Base-by-base conservation (phyloP, 2,797 vertebrate species). In the Tokudaia tokunoshimensis region DNA sequence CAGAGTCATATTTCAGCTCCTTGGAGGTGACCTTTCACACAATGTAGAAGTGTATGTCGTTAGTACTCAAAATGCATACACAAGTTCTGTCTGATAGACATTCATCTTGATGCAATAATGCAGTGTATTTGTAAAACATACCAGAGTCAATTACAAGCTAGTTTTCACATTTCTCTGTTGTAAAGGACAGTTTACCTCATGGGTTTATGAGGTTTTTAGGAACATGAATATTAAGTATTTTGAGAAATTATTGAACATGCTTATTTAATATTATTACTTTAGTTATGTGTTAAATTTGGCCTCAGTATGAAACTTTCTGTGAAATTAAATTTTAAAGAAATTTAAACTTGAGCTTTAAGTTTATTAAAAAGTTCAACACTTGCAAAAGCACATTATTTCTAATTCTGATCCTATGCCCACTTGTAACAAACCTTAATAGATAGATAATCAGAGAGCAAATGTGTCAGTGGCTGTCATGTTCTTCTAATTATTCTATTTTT, bases 341-440 rank as follows among this genome's bases (percentile, higher is more conserved):
- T 22, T 72, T 37, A 72, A 72, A 72, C n/a, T 72, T 96, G 29
- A 85, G 34, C 50, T 87, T 83, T 61, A 87, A 81, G 5, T 22
- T 41, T 83, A 12, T 79, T 47, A 89, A n/a, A 50, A 20, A 31
- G 2, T 79, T 74, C 20, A 57, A 26, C 29, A 94, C 11, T 5
- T 63, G n/a, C 12, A 26, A 82, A 87, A 84, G 26, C 17, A 70
- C 4, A 65, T 72, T 52, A 59, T 44, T 79, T 94, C 4, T n/a
- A 63, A 92, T 80, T 65, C 34, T 65, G 70, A 12, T 57, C 8
- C 12, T 22, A 63, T 14, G 12, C 31, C 3, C 13, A 63, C n/a
- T 1, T n/a, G 34, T 79, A 20, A 37, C 26, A 65, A 1, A 74
- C 3, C 7, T 50, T 37, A 89, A 34, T 7, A 72, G 3, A 34